Percentiles rank a stretch among this genome's conserved stretches.
Evolutionary conservation across 2,888 invertebrate genomes (phyloP).

Genomic region (Leptopterna dolabrata): DNA sequence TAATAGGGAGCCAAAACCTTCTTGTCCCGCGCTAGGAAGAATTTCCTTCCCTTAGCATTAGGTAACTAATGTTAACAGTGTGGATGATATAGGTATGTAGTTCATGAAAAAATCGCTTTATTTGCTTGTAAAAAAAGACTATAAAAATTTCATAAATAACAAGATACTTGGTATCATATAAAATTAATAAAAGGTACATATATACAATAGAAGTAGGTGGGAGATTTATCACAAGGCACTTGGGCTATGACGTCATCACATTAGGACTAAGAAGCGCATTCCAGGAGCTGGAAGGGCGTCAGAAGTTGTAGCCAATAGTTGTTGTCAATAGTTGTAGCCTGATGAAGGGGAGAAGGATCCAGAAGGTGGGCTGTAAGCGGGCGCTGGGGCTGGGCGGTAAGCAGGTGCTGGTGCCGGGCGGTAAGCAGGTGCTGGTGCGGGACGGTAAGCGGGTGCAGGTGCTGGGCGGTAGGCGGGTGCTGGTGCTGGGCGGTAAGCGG

Average conservation of each 20-base stretch:
- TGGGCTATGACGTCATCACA: constrained; percentile 6
- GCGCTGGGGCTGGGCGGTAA: background rate
- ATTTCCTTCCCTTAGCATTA: too few relatives aligned
- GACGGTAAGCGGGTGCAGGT: too few relatives aligned
- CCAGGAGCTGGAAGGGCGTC: background rate
- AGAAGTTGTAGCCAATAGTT: too few relatives aligned
- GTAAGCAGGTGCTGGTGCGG: too few relatives aligned
- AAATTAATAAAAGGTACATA: background rate
- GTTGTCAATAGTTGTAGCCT: too few relatives aligned
- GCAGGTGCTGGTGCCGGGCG: background rate
- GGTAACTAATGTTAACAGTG: too few relatives aligned
- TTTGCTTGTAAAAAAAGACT: constrained; percentile 45
- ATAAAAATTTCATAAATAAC: constrained; percentile 31
- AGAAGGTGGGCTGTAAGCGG: too few relatives aligned
- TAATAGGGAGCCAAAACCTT: too few relatives aligned
- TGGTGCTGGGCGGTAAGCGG: background rate
- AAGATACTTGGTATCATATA: constrained; percentile 11
- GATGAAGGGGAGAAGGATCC: too few relatives aligned
- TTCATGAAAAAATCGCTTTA: constrained; percentile 4
- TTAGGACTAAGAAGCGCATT: background rate
- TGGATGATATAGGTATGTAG: too few relatives aligned
- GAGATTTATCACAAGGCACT: too few relatives aligned
- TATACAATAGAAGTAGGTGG: background rate
- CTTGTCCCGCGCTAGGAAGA: too few relatives aligned
- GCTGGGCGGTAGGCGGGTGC: background rate